A percentile compares a stretch with the other conserved stretches of the same genome.
phyloP scores from a whole-genome alignment of 2,888 invertebrate genomes.

The Empis livida region DNA sequence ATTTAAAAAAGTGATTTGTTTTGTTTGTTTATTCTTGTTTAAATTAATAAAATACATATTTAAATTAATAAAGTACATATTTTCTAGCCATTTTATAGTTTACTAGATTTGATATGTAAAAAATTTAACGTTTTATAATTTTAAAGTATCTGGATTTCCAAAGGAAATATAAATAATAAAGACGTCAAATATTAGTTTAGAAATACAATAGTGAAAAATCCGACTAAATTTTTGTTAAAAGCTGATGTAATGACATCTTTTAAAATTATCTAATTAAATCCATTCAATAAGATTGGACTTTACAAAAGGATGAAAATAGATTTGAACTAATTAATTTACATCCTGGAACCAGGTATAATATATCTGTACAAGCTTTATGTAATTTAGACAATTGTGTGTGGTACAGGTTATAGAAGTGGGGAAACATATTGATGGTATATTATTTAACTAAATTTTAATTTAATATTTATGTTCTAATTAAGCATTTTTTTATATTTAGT shows the following conservation, averaged over 20 bases:
- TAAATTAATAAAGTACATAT: no score
- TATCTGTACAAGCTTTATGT: constrained; percentile 56
- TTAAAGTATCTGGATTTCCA: constrained; percentile 59
- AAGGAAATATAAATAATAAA: constrained; percentile 43
- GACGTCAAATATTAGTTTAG: constrained; percentile 48
- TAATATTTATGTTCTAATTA: no score
- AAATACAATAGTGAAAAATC: constrained; percentile 46
- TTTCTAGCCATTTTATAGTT: no score
- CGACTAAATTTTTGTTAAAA: constrained; percentile 42
- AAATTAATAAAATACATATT: no score
- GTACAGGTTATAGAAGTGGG: constrained; percentile 40
- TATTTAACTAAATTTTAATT: no score
- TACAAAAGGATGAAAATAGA: constrained; percentile 44
- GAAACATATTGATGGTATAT: constrained; percentile 57
- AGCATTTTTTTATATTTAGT: constrained; percentile 21
- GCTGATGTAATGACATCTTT: constrained; percentile 45
- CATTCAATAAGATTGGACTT: constrained; percentile 43
- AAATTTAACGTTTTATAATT: no score
- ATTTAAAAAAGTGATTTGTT: no score
- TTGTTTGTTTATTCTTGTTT: no score
- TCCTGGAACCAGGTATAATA: constrained; percentile 62
- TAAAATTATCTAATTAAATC: constrained; percentile 39
- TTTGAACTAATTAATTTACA: constrained; percentile 51
- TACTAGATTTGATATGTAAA: no score
- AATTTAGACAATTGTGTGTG: constrained; percentile 45